Base-by-base conservation (phyloP, 2,113 vertebrate species). In the Rhadina sibilatrix region DNA sequence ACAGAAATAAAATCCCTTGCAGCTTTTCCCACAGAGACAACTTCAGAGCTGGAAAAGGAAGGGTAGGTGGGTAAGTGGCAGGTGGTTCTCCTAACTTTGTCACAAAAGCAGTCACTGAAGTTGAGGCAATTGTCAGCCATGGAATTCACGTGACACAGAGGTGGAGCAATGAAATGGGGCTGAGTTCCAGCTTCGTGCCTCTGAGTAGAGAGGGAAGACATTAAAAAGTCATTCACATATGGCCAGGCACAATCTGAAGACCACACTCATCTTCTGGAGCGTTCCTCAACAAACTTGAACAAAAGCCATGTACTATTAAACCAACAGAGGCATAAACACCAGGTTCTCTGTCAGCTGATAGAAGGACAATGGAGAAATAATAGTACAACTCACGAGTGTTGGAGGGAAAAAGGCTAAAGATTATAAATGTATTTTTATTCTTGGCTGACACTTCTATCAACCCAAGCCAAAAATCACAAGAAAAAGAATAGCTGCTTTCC, bases 381-480 rank as follows among this genome's bases (percentile, higher is more conserved):
- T 80, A 94, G 72, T n/a, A 85, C 70, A 82, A 87, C 92, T 88
- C 85, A 81, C 28, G 93, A 92, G 42, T 77, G 68, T 80, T 88
- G 54, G n/a, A 88, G 60, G 59, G 71, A 92, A 91, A 93, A 93
- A 92, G 33, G 64, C 15, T 78, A 60, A 96, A 96, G 92, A 93
- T 93, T 95, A 96, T 92, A 68, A 91, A 96, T 76, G 92, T 96
- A 96, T 95, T 95, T 97, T 97, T 96, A 83, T 92, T 97, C 85
- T 95, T 96, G 94, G 96, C 96, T 75, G 88, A 93, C 76, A 87
- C 38, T 71, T 75, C 64, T 75, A 83, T 57, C 68, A 60, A 83
- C 64, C n/a, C 20, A 86, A 70, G 96, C 96, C 96, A 97, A 97
- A 93, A 94, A 94, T 96, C 83, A 96, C 92, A 96, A 77, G 79